Conservation (phyloP, 2,797 vertebrate genomes). For the Columba guinea region DNA sequence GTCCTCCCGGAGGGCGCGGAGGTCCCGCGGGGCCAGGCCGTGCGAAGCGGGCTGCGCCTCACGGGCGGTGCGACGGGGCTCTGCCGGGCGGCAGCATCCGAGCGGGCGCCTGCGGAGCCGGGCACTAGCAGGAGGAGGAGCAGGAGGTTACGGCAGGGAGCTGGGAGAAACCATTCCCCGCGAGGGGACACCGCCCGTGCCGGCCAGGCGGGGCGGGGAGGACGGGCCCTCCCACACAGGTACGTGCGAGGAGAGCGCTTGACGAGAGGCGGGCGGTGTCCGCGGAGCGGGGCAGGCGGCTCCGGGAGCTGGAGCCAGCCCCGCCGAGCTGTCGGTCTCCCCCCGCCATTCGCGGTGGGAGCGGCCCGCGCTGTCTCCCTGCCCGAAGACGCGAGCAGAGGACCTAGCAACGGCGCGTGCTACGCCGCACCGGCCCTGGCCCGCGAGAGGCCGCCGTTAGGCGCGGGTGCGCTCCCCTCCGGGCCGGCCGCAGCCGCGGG, state of each 20-base stretch:
- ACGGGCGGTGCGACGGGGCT: not conserved
- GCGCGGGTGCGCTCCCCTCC: too few relatives aligned
- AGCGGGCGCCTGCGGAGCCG: not conserved
- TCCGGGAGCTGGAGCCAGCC: not conserved
- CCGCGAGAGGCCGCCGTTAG: not conserved
- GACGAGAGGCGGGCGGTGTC: not conserved
- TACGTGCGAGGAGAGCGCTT: not conserved
- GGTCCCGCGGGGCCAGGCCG: not conserved
- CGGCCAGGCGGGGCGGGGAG: not conserved
- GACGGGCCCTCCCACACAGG: not conserved
- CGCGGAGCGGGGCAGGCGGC: not conserved
- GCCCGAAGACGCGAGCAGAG: constrained; percentile 13
- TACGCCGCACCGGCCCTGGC: not conserved
- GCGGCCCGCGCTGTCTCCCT: not conserved
- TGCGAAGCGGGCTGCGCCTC: not conserved
- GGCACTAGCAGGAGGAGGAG: not conserved
- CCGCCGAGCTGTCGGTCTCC: not conserved
- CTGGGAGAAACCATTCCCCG: constrained; percentile 61
- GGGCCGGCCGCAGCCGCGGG: not conserved
- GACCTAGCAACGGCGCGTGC: constrained; percentile 36
- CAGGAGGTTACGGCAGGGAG: not conserved
- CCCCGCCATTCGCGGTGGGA: not conserved
- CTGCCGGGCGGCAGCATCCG: not conserved
- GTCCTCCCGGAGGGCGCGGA: not conserved
- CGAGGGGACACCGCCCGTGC: not conserved